Conservation (phyloP, 1,140 invertebrate genomes). For the Drepana arcuata region DNA sequence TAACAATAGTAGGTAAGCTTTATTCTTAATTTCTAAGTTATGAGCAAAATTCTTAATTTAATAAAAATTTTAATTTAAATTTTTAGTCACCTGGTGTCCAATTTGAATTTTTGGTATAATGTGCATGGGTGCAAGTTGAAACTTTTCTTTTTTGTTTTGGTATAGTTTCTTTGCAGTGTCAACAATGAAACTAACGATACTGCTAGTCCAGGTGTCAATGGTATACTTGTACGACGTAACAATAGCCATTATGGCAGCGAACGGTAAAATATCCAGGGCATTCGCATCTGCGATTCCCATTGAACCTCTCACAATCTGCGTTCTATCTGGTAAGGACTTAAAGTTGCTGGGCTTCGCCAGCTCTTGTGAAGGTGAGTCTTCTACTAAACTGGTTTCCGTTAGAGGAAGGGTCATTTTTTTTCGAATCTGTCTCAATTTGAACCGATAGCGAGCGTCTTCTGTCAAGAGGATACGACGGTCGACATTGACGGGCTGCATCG, state of each 20-base stretch:
- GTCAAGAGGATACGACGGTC: constrained; percentile 44
- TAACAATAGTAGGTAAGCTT: too few relatives aligned
- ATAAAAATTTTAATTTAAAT: too few relatives aligned
- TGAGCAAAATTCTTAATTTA: too few relatives aligned
- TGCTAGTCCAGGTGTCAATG: constrained; percentile 61
- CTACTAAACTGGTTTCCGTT: constrained; percentile 22
- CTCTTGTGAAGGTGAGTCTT: constrained; percentile 55
- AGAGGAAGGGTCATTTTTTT: constrained; percentile 44
- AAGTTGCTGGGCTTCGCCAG: constrained; percentile 65
- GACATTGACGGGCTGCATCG: constrained; percentile 36
- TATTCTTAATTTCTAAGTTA: too few relatives aligned
- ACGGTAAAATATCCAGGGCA: constrained; percentile 58
- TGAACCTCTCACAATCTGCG: constrained; percentile 61
- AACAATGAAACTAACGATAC: constrained; percentile 66
- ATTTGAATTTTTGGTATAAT: constrained; percentile 59
- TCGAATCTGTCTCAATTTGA: constrained; percentile 39
- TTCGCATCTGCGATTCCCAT: constrained; percentile 41
- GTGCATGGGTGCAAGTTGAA: constrained; percentile 49
- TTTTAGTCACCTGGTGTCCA: constrained; percentile 60
- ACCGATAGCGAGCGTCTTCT: constrained; percentile 44
- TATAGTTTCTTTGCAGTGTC: constrained; percentile 65
- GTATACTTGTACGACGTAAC: constrained; percentile 70
- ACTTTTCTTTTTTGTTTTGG: constrained; percentile 45
- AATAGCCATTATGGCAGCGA: constrained; percentile 70
- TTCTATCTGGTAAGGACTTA: constrained; percentile 63